phyloP scores from a whole-genome alignment of 2,113 vertebrate species.

The Myrmecobius fasciatus region DNA sequence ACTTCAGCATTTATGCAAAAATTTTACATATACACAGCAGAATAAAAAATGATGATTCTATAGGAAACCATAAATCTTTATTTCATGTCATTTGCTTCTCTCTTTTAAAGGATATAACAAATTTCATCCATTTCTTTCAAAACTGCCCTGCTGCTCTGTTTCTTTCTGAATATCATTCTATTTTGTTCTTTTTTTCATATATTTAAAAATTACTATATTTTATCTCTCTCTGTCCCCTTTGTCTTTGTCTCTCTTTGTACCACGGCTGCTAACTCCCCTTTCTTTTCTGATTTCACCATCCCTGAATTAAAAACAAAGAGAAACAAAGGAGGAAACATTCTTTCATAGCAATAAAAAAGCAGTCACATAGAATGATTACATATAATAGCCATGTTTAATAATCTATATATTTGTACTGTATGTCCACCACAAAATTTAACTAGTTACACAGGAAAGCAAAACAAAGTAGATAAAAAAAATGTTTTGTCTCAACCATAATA shows the following conservation, averaged over 20 bases:
- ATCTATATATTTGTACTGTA: background rate
- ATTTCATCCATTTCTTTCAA: background rate
- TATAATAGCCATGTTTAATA: background rate
- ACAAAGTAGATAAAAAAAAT: background rate
- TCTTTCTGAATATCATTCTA: background rate
- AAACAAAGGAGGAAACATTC: background rate
- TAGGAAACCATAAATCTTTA: too few relatives aligned
- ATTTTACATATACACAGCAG: background rate
- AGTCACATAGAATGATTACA: too few relatives aligned
- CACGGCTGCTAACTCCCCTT: background rate
- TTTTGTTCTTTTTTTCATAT: background rate
- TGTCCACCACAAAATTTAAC: background rate
- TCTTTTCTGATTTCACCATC: background rate
- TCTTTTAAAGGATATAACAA: background rate
- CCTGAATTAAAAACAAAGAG: background rate
- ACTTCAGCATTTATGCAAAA: background rate
- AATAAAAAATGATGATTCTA: background rate
- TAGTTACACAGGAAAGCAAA: background rate
- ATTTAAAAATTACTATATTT: background rate
- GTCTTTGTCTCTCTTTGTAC: background rate
- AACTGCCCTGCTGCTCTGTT: background rate
- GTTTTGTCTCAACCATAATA: background rate
- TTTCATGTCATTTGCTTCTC: background rate
- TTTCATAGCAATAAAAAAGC: too few relatives aligned
- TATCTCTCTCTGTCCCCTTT: too few relatives aligned